These are phyloP conservation scores for Drosophila aff. DNA, from an alignment of 1,140 invertebrate genomes.

Conservation along the genomic window DNA sequence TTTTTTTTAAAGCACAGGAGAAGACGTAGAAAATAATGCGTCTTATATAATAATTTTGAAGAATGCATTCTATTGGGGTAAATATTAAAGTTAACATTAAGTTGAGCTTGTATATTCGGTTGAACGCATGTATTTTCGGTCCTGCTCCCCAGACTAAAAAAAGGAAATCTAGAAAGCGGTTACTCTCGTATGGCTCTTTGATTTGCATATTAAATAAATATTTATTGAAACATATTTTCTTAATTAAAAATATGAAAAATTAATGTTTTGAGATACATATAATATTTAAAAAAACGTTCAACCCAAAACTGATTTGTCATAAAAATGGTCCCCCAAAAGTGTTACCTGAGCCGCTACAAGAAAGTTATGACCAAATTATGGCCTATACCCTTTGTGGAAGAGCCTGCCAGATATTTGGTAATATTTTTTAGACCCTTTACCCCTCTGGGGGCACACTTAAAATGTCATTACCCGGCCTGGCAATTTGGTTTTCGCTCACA, in stretches of 20 bases:
- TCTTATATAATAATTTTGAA: too few species aligned
- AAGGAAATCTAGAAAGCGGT: too few species aligned
- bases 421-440: conserved; percentile 12
- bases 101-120: too few species aligned
- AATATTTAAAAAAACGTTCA: background rate
- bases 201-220: background rate
- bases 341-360: conserved; percentile 4
- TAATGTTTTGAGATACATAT: background rate
- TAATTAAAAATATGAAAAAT: background rate
- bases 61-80: too few species aligned
- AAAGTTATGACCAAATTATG: conserved; percentile 25
- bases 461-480: conserved; percentile 50
- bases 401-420: conserved; percentile 5
- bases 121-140: too few species aligned
- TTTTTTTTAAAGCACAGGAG: background rate
- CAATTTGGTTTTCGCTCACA: conserved; percentile 35
- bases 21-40: too few species aligned
- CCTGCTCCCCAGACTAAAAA: too few species aligned
- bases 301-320: background rate
- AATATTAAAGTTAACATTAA: too few species aligned
- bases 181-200: background rate
- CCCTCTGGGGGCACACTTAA: conserved; percentile 37
- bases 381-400: conserved; percentile 1
- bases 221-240: background rate
- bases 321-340: background rate